These are phyloP conservation scores for Parus major DNA, from an alignment of 2,113 vertebrate genomes.

Conservation along the genomic window DNA sequence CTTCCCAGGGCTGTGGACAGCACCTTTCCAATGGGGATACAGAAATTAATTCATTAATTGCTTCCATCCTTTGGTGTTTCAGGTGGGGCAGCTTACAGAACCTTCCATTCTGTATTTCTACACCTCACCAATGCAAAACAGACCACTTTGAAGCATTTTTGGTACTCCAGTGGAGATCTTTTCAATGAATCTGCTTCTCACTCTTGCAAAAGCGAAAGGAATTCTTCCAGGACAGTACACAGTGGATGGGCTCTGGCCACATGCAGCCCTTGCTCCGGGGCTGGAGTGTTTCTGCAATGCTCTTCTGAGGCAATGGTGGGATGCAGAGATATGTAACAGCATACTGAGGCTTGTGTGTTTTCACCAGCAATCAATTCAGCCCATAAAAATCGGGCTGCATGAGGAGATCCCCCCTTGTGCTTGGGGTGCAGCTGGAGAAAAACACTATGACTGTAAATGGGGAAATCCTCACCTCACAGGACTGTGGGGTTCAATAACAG, in stretches of 20 bases:
- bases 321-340: neutral
- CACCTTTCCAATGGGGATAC: neutral
- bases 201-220: neutral
- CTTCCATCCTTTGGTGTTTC: neutral
- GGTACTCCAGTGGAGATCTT: neutral
- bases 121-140: neutral
- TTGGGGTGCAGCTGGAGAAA: neutral
- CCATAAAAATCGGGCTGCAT: neutral
- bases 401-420: neutral
- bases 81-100: neutral
- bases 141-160: neutral
- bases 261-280: neutral
- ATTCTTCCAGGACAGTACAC: neutral
- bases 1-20: neutral
- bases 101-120: neutral
- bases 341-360: neutral
- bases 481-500: neutral
- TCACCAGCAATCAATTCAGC: fast-evolving
- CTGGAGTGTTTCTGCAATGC: neutral
- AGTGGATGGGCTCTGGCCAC: neutral
- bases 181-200: neutral
- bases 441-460: neutral
- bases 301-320: fast-evolving
- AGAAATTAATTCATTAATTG: neutral
- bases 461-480: neutral